Percentiles rank a stretch among this genome's conserved stretches.
phyloP scores from a whole-genome alignment of 2,888 invertebrate genomes.

The Eupithecia tripunctaria region DNA sequence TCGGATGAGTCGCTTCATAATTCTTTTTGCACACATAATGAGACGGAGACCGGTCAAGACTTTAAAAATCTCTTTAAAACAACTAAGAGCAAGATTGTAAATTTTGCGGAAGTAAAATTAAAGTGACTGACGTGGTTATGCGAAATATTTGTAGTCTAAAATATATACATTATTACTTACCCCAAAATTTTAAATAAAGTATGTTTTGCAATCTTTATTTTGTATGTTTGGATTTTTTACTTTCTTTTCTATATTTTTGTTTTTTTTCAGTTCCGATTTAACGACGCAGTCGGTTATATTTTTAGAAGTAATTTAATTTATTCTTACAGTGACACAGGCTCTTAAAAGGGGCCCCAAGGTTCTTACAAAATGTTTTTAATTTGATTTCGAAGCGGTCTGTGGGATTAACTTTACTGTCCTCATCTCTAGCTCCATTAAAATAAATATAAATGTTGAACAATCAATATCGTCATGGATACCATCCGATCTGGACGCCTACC shows the following conservation, averaged over 20 bases:
- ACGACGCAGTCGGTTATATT: too few species aligned
- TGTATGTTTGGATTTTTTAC: too few species aligned
- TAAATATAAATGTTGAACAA: constrained; percentile 1
- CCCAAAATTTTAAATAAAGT: too few species aligned
- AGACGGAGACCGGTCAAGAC: not conserved
- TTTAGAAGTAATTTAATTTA: too few species aligned
- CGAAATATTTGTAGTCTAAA: too few species aligned
- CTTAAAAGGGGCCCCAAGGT: not conserved
- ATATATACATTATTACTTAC: too few species aligned
- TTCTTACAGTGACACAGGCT: not conserved
- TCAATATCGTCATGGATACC: constrained; percentile 5
- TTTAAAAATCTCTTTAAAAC: not conserved
- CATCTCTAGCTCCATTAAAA: not conserved
- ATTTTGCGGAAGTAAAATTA: too few species aligned
- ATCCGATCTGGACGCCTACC: not conserved
- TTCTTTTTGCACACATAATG: not conserved
- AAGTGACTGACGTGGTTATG: too few species aligned
- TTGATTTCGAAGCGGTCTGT: not conserved
- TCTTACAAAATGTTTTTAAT: not conserved
- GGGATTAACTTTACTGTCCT: not conserved
- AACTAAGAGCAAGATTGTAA: too few species aligned
- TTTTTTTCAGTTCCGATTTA: too few species aligned
- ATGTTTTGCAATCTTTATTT: too few species aligned
- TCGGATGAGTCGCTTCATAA: not conserved
- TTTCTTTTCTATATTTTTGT: too few species aligned